These are phyloP conservation scores for Hyperoplus lanceolatus DNA, from an alignment of 2,797 vertebrate species.

Conservation along the genomic window DNA sequence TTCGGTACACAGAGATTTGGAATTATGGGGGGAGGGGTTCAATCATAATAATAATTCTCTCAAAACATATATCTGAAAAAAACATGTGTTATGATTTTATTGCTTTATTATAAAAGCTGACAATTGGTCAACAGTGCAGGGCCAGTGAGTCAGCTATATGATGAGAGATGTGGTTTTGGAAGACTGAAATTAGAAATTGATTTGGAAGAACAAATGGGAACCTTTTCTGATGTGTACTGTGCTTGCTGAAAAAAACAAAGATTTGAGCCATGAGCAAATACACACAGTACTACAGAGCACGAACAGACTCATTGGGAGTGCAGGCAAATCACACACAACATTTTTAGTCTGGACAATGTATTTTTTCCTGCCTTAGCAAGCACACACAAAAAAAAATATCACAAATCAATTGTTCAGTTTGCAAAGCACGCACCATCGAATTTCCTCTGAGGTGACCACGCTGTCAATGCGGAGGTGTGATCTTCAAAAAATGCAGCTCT, in stretches of 20 bases:
- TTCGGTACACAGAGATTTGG: background rate
- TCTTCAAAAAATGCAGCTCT: conserved; percentile 12
- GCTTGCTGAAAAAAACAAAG: background rate
- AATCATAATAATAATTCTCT: background rate
- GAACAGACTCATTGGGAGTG: background rate
- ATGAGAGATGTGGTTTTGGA: background rate
- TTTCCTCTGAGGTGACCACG: background rate
- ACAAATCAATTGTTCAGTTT: no score
- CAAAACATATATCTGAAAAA: background rate
- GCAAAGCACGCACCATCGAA: background rate
- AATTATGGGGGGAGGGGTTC: background rate
- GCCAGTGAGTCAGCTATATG: conserved; percentile 3
- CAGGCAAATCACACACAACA: background rate
- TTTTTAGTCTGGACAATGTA: background rate
- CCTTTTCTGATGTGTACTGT: background rate
- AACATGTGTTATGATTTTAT: background rate
- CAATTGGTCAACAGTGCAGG: background rate
- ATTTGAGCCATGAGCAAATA: background rate
- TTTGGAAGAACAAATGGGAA: background rate
- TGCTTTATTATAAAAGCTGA: background rate
- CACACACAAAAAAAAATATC: background rate
- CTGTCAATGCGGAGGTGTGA: conserved; percentile 6
- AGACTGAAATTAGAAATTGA: background rate
- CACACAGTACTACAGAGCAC: background rate
- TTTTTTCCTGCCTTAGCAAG: background rate